Evolutionary conservation across 2,888 invertebrate genomes (phyloP).

Genomic region (Hypomecis atomaria): DNA sequence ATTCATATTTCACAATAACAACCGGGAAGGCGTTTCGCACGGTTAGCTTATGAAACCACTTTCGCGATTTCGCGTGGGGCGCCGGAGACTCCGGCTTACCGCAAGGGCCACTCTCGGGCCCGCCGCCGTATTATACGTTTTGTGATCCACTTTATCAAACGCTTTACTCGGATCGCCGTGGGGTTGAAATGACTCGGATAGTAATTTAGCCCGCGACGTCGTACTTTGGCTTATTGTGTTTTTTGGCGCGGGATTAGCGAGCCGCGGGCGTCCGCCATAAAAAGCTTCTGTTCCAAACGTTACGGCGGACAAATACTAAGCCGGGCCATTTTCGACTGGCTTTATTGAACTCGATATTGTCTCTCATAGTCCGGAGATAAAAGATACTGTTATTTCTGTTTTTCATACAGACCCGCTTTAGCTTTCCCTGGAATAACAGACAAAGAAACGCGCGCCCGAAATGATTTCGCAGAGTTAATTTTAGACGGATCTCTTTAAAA

Average conservation of each 20-base stretch:
- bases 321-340: conserved; percentile 55
- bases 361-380: conserved; percentile 45
- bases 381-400: conserved; percentile 26
- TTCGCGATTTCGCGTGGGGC: conserved; percentile 53
- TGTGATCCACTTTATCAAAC: conserved; percentile 84
- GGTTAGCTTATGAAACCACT: conserved; percentile 81
- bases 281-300: conserved; percentile 65
- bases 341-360: conserved; percentile 59
- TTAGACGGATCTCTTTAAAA: conserved; percentile 29
- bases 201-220: conserved; percentile 72
- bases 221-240: conserved; percentile 77
- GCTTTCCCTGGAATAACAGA: conserved; percentile 13
- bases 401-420: conserved; percentile 17
- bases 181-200: conserved; percentile 77
- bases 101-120: conserved; percentile 79
- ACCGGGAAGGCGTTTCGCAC: conserved; percentile 83
- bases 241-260: conserved; percentile 77
- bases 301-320: conserved; percentile 60
- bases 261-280: conserved; percentile 68
- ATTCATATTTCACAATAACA: conserved; percentile 84
- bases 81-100: conserved; percentile 60
- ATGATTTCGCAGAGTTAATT: conserved; percentile 26
- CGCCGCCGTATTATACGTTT: conserved; percentile 79
- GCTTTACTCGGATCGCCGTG: conserved; percentile 77
- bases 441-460: conserved; percentile 12